Base-by-base conservation (phyloP, 2,113 vertebrate genomes). In the Embiotoca jacksoni region DNA sequence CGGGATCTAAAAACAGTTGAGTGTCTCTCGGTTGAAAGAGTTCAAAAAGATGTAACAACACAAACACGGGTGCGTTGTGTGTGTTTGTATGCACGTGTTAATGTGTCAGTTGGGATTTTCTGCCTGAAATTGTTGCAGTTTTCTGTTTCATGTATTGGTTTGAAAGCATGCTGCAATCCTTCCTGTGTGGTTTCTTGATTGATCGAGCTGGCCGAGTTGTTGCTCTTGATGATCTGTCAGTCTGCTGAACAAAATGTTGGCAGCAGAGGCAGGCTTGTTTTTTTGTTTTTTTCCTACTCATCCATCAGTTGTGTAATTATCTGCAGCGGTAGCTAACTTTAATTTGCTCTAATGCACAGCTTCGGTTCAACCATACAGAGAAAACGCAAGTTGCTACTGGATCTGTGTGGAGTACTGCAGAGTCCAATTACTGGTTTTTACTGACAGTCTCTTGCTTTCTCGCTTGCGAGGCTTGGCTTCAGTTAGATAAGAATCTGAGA, bases 291-390 rank as follows among this genome's bases (percentile, higher is more conserved):
- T 53, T 66, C 49, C n/a, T 52, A 63, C 66, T 5, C 78, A 76
- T 85, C 83, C 78, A 86, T 89, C 81, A 84, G 59, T 50, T 53
- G 23, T 2, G 0, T 73, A 61, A 65, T 77, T 77, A 64, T 73
- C 72, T 62, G 16, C 54, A 75, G 37, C 4, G 1, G 68, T 59
- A 81, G 81, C 72, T 60, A 74, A 66, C 71, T 71, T 73, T 59
- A 73, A 82, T 89, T 72, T 80, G 68, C 67, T 55, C 67, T 64
- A 59, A 79, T 84, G 78, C 23, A 23, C 23, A 23, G 23, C 36
- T 54, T 52, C 62, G 32, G 47, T 68, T 80, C 58, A 65, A 7
- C 80, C 79, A 82, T 23, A 8, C 59, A 66, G 75, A 78, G 31
- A 47, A 57, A 64, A 56, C 70, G 41, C 53, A 75, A 23, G 62